Evolutionary conservation across 2,888 invertebrate genomes (phyloP).

Genomic region (Blastobasis lacticolella): DNA sequence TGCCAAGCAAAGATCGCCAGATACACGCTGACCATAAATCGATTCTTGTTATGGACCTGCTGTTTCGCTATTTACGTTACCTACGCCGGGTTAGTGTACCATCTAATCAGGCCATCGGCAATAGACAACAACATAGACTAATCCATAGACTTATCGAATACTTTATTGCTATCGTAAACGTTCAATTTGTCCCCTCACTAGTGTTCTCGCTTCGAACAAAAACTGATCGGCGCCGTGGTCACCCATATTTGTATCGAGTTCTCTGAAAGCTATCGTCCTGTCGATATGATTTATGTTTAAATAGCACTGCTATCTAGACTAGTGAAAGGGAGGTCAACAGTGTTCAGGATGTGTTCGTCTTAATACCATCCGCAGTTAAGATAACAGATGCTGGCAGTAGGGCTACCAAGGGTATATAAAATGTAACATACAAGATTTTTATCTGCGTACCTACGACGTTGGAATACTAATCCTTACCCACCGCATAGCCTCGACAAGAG

Average conservation of each 20-base stretch:
- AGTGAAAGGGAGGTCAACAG: constrained; percentile 40
- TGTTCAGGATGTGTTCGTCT: constrained; percentile 53
- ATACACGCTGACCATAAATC: constrained; percentile 62
- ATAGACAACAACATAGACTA: constrained; percentile 28
- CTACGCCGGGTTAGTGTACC: constrained; percentile 47
- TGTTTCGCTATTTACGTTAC: constrained; percentile 54
- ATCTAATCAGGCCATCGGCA: constrained; percentile 55
- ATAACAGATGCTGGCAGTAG: constrained; percentile 20
- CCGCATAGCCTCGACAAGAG: not conserved
- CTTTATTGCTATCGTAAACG: constrained; percentile 27
- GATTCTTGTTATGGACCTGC: constrained; percentile 57
- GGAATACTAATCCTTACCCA: constrained; percentile 10
- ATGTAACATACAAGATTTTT: not conserved
- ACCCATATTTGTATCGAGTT: constrained; percentile 15
- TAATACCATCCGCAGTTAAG: constrained; percentile 39
- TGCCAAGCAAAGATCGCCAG: constrained; percentile 44
- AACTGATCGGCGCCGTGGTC: constrained; percentile 10
- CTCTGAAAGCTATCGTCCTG: constrained; percentile 19
- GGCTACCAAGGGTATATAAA: constrained; percentile 2
- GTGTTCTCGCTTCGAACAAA: constrained; percentile 2
- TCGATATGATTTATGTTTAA: constrained; percentile 43
- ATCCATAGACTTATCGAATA: constrained; percentile 26
- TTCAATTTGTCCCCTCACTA: constrained; percentile 3
- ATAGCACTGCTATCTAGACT: constrained; percentile 35
- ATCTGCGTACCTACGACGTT: not conserved